Evolutionary conservation across 2,113 vertebrate genomes (phyloP), one percentile per base, ranked within the genome.

Genomic region (Typhlomys cinereus): DNA sequence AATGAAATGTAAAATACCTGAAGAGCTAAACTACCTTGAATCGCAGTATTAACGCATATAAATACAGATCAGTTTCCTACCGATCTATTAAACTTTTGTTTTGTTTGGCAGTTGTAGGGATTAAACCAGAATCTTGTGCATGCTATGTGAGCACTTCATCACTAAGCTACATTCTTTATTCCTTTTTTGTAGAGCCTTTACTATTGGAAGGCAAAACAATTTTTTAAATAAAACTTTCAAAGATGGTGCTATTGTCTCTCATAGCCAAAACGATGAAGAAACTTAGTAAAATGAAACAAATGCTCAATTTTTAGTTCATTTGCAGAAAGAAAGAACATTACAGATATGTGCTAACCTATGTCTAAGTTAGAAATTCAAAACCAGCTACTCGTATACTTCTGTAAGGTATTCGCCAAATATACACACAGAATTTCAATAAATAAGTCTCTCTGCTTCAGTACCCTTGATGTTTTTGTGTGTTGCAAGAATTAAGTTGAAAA

Each of bases 331-430:
- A 86, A 89, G 15, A 85, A 75, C 20, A 69, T 25, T 36, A n/a
- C 78, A 48, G 84, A 84, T n/a, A 69, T 14, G 44, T 57, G 21
- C 48, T 82, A 70, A 66, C 2, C 79, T 41, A 78, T 44, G 87
- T 83, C 71, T 82, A 44, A 70, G 83, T 50, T 71, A 83, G 5
- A 93, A 84, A 92, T 14, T 81, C 4, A 91, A 78, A 75, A 80
- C 41, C 69, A 92, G 52, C 10, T 48, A 41, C 71, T 64, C 5
- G 74, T 25, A 90, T 78, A 64, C 36, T 94, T 88, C 83, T 85
- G 83, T 6, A 79, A 74, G 25, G 2, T 29, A 59, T 74, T 73
- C 23, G 78, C 5, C 90, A 85, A 80, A 88, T 39, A 79, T 31
- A 73, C 15, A 31, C n/a, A 85, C 41, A 80, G 18, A 70, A 92